Base-by-base conservation (phyloP, 1,140 invertebrate species). In the Brachionus angularis region DNA sequence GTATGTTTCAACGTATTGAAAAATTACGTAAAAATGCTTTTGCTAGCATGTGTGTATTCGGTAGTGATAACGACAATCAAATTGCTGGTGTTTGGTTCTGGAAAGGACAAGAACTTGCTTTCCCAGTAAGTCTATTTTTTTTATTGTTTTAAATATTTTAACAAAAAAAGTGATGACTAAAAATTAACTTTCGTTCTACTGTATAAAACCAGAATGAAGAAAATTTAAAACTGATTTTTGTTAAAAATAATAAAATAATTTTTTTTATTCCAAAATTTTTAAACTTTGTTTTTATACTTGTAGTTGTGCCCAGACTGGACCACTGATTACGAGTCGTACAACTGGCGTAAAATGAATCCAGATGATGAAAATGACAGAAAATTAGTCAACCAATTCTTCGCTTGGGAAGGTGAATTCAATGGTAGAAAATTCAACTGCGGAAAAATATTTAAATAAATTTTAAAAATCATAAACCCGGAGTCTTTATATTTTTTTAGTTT, bases 391-490 rank as follows among this genome's bases (percentile, higher is more conserved):
- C 88, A 96, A 78, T 98, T 98, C 82, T 89, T 98, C 79, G 86
- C 88, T 12, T 97, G 93, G 94, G 85, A 86, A 76, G 93, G 91
- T 64, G 91, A 97, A 78, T 91, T 91, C 79, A 81, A 87, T 72
- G 91, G 92, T 70, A 88, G 93, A 76, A 87, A 89, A 80, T 96
- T 97, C 85, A 96, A 95, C 82, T 90, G 98, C 85, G 96, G 96
- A 82, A 98, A 98, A 85, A 93, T 98, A 80, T 99, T 98, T 86
- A 99, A 99, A 86, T 98, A 89, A 90, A 62, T n/a, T n/a, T n/a
- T n/a, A n/a, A n/a, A n/a, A n/a, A n/a, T n/a, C n/a, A n/a, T n/a
- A n/a, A n/a, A n/a, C n/a, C n/a, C n/a, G n/a, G n/a, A n/a, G n/a
- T n/a, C n/a, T n/a, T n/a, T n/a, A n/a, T n/a, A n/a, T n/a, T n/a